A percentile compares a stretch with the other conserved stretches of the same genome.
These are phyloP conservation scores for Napeogenes inachia DNA, from an alignment of 2,888 invertebrate genomes.

Conservation along the genomic window DNA sequence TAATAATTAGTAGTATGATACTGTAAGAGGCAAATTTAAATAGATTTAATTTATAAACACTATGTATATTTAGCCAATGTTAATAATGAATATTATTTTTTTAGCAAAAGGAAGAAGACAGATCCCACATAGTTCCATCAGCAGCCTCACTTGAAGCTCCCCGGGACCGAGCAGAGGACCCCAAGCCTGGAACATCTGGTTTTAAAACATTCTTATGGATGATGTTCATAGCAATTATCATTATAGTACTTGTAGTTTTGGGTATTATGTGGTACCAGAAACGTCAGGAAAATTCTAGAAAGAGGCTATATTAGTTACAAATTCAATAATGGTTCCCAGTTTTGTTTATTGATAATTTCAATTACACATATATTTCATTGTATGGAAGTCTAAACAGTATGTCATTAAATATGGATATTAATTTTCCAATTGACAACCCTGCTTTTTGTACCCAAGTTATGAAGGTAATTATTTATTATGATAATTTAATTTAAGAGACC, in stretches of 20 bases:
- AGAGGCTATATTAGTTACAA: conserved; percentile 81
- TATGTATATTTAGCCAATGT: not conserved
- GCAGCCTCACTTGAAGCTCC: conserved; percentile 94
- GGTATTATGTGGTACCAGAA: conserved; percentile 97
- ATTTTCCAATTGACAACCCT: not conserved
- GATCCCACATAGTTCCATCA: conserved; percentile 90
- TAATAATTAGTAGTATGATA: no score
- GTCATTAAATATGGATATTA: not conserved
- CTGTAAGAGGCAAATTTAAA: not conserved
- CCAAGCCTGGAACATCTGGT: conserved; percentile 92
- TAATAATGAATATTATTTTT: conserved; percentile 27
- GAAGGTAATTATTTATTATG: not conserved
- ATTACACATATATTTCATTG: not conserved
- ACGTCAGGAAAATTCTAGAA: conserved; percentile 91
- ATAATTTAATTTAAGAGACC: conserved; percentile 2
- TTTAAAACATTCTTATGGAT: conserved; percentile 94
- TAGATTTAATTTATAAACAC: no score
- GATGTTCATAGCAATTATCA: conserved; percentile 87
- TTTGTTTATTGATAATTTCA: not conserved
- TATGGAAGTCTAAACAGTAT: not conserved
- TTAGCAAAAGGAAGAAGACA: conserved; percentile 82
- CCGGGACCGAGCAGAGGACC: conserved; percentile 92
- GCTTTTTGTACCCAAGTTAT: not conserved
- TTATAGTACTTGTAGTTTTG: conserved; percentile 89
- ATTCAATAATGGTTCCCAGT: conserved; percentile 9